phyloP scores from a whole-genome alignment of 2,797 vertebrate species.

The Sus cebifrons region DNA sequence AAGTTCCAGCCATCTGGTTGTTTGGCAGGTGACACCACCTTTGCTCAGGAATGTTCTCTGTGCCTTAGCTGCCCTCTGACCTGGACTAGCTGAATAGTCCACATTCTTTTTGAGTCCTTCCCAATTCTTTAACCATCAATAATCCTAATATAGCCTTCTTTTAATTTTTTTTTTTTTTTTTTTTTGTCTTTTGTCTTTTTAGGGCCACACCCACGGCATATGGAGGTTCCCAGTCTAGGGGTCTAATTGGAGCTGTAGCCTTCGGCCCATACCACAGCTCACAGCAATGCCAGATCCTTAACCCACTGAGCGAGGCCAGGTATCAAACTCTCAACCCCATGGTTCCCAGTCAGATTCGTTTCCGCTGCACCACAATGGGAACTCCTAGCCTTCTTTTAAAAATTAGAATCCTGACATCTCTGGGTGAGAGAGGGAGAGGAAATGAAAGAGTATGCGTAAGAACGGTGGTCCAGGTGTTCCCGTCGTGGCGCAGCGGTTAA shows the following conservation, averaged over 20 bases:
- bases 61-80: neutral
- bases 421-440: neutral
- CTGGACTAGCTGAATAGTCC: neutral
- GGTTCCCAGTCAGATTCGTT: no score
- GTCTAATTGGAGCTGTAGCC: no score
- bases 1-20: neutral
- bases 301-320: no score
- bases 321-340: no score
- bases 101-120: neutral
- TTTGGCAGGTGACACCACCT: neutral
- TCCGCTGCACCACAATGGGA: no score
- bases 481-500: no score
- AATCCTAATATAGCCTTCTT: neutral
- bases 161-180: neutral
- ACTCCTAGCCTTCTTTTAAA: neutral
- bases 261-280: no score
- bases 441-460: rapidly evolving
- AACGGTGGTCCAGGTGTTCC: rapidly evolving
- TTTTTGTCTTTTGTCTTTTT: no score
- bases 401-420: neutral
- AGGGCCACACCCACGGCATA: no score
- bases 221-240: no score
- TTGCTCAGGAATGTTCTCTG: neutral
- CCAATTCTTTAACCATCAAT: neutral
- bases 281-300: no score